Conservation (phyloP, 2,797 vertebrate genomes). For the Sebastes goodei region DNA sequence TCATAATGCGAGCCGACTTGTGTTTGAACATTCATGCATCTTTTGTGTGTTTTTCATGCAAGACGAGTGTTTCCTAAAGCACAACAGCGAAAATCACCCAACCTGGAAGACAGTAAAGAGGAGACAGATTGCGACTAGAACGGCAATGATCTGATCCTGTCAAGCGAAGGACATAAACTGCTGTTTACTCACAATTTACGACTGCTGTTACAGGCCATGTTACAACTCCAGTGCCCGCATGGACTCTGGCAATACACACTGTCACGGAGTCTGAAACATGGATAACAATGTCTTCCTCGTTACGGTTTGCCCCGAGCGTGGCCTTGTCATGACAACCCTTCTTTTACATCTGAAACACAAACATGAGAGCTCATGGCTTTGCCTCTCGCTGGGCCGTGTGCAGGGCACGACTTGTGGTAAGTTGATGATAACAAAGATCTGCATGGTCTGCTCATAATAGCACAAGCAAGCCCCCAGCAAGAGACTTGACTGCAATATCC, state of each 20-base stretch:
- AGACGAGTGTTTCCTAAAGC: constrained; percentile 1
- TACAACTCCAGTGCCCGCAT: background rate
- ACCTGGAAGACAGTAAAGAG: background rate
- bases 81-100: background rate
- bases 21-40: constrained; percentile 20
- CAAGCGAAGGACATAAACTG: background rate
- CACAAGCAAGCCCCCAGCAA: constrained; percentile 62
- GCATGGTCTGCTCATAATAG: constrained; percentile 64
- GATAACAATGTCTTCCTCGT: constrained; percentile 9
- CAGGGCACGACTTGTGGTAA: constrained; percentile 39
- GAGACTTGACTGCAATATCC: constrained; percentile 70
- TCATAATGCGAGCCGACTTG: constrained; percentile 34
- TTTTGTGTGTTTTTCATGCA: constrained; percentile 18
- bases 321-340: constrained; percentile 1
- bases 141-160: background rate
- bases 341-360: constrained; percentile 42
- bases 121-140: background rate
- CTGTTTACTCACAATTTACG: background rate
- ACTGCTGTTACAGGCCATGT: background rate
- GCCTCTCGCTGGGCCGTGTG: constrained; percentile 24
- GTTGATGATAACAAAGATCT: constrained; percentile 69
- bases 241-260: constrained; percentile 20
- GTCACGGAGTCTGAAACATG: constrained; percentile 10
- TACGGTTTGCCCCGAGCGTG: background rate
- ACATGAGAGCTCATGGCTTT: constrained; percentile 12